Conservation (phyloP, 2,888 invertebrate genomes). For the Vesta saturnalis region DNA sequence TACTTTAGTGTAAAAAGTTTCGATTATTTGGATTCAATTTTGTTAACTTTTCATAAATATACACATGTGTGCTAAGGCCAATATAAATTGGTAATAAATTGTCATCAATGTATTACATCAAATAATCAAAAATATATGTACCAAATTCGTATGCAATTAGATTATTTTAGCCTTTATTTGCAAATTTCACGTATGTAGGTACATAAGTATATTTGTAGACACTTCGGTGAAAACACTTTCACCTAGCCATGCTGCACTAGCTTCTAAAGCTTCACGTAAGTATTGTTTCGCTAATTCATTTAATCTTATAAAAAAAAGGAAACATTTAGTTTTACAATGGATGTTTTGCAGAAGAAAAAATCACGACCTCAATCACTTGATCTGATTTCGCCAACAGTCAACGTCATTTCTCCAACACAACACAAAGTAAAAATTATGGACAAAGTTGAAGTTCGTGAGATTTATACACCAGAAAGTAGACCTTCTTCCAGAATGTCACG, state of each 20-base stretch:
- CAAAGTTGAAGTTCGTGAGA: constrained; percentile 43
- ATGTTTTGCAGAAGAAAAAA: constrained; percentile 31
- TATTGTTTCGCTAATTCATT: constrained; percentile 14
- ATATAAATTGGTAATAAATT: constrained; percentile 31
- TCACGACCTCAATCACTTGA: constrained; percentile 12
- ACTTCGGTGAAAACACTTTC: constrained; percentile 32
- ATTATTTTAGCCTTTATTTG: constrained; percentile 23
- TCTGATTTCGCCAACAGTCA: constrained; percentile 34
- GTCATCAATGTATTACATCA: constrained; percentile 35
- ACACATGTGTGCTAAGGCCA: background rate
- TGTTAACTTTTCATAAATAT: background rate
- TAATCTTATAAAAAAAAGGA: background rate
- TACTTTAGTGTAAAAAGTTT: background rate
- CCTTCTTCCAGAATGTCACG: constrained; percentile 50
- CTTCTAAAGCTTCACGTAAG: constrained; percentile 31
- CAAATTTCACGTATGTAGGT: constrained; percentile 18
- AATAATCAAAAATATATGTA: constrained; percentile 35
- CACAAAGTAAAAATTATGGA: constrained; percentile 47
- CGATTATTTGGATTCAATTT: background rate
- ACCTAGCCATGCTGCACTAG: constrained; percentile 28
- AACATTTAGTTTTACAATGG: background rate
- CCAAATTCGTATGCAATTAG: constrained; percentile 20
- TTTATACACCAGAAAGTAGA: constrained; percentile 40
- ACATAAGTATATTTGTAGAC: constrained; percentile 17
- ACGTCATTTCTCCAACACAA: constrained; percentile 41